Conservation (phyloP, 2,797 vertebrate genomes). For the Sebastolobus altivelis region DNA sequence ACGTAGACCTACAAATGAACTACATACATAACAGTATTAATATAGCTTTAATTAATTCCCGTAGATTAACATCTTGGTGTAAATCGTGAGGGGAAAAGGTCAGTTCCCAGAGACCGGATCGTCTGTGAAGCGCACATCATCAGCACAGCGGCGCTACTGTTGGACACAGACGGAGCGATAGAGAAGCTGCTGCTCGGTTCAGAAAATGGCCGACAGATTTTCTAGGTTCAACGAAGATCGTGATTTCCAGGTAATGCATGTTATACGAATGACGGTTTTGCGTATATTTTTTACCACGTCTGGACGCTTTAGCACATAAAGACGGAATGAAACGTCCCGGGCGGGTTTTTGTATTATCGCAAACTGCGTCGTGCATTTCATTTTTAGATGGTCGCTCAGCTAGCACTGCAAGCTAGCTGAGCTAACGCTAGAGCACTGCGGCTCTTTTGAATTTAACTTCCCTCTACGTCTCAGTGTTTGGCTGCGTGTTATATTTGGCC, state of each 20-base stretch:
- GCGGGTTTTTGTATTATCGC: accelerated
- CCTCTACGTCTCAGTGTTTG: constrained; percentile 22
- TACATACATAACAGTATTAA: background rate
- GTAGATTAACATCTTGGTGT: background rate
- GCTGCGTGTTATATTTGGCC: constrained; percentile 7
- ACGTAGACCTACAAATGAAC: background rate
- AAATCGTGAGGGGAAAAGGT: constrained; percentile 20
- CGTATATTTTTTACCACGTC: accelerated
- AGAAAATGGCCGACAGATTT: constrained; percentile 99
- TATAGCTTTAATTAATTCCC: background rate
- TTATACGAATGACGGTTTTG: accelerated
- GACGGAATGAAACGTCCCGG: accelerated
- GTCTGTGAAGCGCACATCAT: constrained; percentile 46
- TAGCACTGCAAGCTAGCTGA: constrained; percentile 72
- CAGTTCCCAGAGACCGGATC: constrained; percentile 15
- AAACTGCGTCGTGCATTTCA: constrained; percentile 21
- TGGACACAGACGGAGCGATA: constrained; percentile 57
- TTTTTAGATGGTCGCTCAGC: constrained; percentile 10
- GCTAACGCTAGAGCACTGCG: constrained; percentile 75
- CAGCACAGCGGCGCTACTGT: constrained; percentile 35
- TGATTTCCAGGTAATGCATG: constrained; percentile 95
- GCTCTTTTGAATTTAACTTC: constrained; percentile 65
- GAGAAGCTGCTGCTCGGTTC: constrained; percentile 78
- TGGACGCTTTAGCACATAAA: too few species aligned
- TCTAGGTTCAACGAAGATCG: constrained; percentile 99